These are phyloP conservation scores for Athalia rosae DNA, from an alignment of 2,888 invertebrate genomes.

Conservation along the genomic window DNA sequence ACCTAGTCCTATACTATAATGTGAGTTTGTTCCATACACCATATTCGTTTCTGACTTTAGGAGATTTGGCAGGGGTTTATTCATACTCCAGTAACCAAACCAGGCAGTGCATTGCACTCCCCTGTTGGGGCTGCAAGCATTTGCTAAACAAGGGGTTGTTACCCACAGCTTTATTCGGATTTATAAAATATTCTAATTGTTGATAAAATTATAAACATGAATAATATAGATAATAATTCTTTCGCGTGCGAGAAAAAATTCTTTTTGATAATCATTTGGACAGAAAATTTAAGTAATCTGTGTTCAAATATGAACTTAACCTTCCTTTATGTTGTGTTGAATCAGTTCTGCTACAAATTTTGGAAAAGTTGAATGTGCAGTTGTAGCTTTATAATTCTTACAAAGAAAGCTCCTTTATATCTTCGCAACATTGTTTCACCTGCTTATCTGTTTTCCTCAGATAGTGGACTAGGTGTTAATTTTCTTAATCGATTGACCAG, in stretches of 20 bases:
- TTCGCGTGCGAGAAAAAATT: neutral
- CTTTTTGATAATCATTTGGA: constrained; percentile 33
- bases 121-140: constrained; percentile 30
- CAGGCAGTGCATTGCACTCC: constrained; percentile 43
- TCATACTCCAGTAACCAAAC: constrained; percentile 14
- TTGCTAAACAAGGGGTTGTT: constrained; percentile 1
- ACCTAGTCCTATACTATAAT: constrained; percentile 18
- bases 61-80: constrained; percentile 27
- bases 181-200: neutral
- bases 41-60: constrained; percentile 19
- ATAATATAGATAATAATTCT: constrained; percentile 1
- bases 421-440: neutral
- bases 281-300: neutral
- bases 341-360: neutral
- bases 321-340: neutral
- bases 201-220: neutral
- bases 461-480: neutral
- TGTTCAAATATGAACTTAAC: neutral
- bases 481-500: neutral
- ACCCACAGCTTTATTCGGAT: neutral
- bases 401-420: neutral
- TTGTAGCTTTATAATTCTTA: neutral
- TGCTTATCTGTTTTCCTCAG: neutral
- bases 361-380: constrained; percentile 5
- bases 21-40: neutral